Percentiles rank a stretch among this genome's conserved stretches.
phyloP scores from a whole-genome alignment of 2,888 invertebrate species.

The Epicampocera succincta region DNA sequence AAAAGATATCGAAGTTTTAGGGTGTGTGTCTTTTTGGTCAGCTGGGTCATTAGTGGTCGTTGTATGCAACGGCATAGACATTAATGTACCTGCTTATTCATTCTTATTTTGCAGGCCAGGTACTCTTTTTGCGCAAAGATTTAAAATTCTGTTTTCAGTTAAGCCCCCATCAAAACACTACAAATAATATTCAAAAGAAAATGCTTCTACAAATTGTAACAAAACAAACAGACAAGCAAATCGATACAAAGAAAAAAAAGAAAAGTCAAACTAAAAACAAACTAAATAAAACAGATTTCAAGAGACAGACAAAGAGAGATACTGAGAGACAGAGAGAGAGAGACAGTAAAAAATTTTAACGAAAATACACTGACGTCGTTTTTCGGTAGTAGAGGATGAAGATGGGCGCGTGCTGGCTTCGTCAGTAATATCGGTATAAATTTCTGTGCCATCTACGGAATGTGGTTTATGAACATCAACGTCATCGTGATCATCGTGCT shows the following conservation, averaged over 20 bases:
- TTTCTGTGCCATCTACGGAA: conserved; percentile 69
- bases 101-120: too few species aligned
- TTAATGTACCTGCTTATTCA: too few species aligned
- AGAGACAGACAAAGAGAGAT: conserved; percentile 59
- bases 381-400: conserved; percentile 69
- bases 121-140: neutral
- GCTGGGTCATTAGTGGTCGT: too few species aligned
- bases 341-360: conserved; percentile 69
- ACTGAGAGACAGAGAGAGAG: conserved; percentile 43
- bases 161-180: conserved; percentile 30
- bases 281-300: conserved; percentile 56
- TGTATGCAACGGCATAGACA: too few species aligned
- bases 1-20: too few species aligned
- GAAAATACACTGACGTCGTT: conserved; percentile 80
- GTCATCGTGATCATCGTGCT: conserved; percentile 68
- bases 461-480: conserved; percentile 60
- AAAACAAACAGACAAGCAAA: conserved; percentile 58
- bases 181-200: conserved; percentile 47
- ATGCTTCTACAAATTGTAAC: conserved; percentile 35
- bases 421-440: conserved; percentile 75
- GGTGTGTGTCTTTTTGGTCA: too few species aligned
- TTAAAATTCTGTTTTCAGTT: conserved; percentile 43
- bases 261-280: conserved; percentile 33
- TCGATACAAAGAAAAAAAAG: conserved; percentile 43
- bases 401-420: conserved; percentile 69